Conservation (phyloP, 2,888 invertebrate genomes). For the Hyposoter dolosus region DNA sequence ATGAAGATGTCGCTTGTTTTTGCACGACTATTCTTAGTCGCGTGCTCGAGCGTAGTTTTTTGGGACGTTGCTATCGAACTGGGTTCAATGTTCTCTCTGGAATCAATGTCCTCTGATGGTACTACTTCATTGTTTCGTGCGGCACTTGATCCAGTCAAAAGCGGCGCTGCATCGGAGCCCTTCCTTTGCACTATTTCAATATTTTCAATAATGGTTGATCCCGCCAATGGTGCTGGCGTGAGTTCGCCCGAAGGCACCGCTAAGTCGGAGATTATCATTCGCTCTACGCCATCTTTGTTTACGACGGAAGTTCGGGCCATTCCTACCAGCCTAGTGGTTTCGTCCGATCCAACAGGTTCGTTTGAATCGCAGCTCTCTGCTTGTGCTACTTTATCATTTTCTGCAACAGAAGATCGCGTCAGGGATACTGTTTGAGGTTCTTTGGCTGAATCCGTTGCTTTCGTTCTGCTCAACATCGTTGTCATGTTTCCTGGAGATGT, state of each 20-base stretch:
- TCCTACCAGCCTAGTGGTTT: background rate
- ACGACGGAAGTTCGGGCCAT: background rate
- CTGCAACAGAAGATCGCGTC: background rate
- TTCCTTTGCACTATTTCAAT: background rate
- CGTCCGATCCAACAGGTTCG: background rate
- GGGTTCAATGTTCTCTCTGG: background rate
- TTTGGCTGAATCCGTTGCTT: background rate
- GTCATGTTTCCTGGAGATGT: constrained; percentile 18
- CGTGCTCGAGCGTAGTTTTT: background rate
- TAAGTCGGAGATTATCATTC: too few relatives aligned
- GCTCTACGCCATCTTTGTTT: background rate
- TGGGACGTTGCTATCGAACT: background rate
- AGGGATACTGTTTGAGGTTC: background rate
- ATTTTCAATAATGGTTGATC: background rate
- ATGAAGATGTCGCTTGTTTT: background rate
- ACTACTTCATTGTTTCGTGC: background rate
- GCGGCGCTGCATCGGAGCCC: too few relatives aligned
- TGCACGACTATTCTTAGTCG: background rate
- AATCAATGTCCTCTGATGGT: background rate
- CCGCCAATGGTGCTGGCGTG: background rate
- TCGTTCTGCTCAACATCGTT: constrained; percentile 2
- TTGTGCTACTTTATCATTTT: background rate
- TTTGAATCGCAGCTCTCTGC: background rate
- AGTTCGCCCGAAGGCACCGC: background rate
- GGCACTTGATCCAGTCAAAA: background rate